phyloP scores from a whole-genome alignment of 2,113 vertebrate species.

The Pristiophorus japonicus region DNA sequence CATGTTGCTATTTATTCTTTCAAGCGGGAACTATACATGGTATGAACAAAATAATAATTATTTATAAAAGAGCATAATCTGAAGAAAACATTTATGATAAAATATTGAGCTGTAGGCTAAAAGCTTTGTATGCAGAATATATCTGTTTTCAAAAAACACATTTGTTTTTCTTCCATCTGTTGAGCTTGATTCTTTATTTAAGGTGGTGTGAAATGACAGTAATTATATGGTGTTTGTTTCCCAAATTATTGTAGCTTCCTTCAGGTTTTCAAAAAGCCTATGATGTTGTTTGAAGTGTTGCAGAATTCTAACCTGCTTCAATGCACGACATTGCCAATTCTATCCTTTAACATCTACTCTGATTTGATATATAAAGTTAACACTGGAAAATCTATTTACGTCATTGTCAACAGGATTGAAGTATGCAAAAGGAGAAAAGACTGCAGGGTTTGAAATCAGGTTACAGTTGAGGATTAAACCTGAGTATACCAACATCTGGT shows the following conservation, averaged over 20 bases:
- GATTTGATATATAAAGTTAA: background rate
- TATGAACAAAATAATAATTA: background rate
- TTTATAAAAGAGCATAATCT: background rate
- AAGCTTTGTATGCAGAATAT: background rate
- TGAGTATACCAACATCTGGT: constrained; percentile 35
- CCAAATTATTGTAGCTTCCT: background rate
- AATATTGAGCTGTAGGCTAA: background rate
- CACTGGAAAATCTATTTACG: background rate
- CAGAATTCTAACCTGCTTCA: background rate
- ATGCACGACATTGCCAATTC: background rate
- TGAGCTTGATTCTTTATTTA: constrained; percentile 11
- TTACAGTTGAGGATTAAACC: constrained; percentile 33
- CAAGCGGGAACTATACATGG: background rate
- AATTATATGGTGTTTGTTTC: constrained; percentile 25
- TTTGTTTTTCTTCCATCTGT: constrained; percentile 17
- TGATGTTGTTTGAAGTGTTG: background rate
- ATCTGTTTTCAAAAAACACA: background rate
- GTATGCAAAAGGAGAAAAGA: constrained; percentile 29
- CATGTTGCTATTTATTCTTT: background rate
- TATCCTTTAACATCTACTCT: background rate
- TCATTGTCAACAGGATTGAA: constrained; percentile 11
- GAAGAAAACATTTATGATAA: background rate
- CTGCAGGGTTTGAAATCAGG: constrained; percentile 35
- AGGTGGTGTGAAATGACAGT: constrained; percentile 1
- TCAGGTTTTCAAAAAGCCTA: background rate